Percentiles rank a stretch among this genome's conserved stretches.
Evolutionary conservation across 1,140 invertebrate species (phyloP).

Genomic region (Aphidius gifuensis): DNA sequence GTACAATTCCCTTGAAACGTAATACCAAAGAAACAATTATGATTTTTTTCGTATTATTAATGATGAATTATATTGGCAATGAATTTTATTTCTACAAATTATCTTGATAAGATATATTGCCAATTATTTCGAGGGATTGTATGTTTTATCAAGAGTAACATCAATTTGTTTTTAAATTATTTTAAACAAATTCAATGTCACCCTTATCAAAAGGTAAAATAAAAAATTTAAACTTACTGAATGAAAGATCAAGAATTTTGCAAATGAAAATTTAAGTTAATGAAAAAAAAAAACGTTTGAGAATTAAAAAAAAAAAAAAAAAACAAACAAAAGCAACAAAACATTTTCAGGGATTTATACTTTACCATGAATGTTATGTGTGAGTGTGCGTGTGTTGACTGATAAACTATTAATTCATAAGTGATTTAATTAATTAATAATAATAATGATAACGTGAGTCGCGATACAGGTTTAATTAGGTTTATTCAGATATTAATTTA

Average conservation of each 20-base stretch:
- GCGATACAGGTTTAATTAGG: conserved; percentile 25
- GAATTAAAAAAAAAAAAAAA: conserved; percentile 20
- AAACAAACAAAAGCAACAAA: conserved; percentile 30
- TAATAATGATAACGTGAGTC: conserved; percentile 30
- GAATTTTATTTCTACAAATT: neutral
- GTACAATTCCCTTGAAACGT: conserved; percentile 34
- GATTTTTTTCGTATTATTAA: conserved; percentile 43
- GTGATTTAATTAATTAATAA: conserved; percentile 35
- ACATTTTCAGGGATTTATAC: conserved; percentile 49
- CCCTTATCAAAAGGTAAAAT: no score
- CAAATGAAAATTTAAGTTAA: neutral
- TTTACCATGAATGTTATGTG: conserved; percentile 51
- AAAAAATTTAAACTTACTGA: no score
- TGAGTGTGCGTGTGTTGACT: conserved; percentile 52
- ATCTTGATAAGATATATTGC: no score
- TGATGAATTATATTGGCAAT: conserved; percentile 33
- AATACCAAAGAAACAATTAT: conserved; percentile 50
- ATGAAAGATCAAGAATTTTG: no score
- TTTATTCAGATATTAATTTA: conserved; percentile 17
- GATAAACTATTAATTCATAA: conserved; percentile 48
- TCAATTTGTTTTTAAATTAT: no score
- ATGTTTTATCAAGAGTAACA: no score
- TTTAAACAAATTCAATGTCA: no score
- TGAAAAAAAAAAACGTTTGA: conserved; percentile 6
- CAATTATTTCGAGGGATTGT: no score